Evolutionary conservation across 2,113 vertebrate genomes (phyloP), one percentile per base, ranked within the genome.

Genomic region (Gobio gobio): DNA sequence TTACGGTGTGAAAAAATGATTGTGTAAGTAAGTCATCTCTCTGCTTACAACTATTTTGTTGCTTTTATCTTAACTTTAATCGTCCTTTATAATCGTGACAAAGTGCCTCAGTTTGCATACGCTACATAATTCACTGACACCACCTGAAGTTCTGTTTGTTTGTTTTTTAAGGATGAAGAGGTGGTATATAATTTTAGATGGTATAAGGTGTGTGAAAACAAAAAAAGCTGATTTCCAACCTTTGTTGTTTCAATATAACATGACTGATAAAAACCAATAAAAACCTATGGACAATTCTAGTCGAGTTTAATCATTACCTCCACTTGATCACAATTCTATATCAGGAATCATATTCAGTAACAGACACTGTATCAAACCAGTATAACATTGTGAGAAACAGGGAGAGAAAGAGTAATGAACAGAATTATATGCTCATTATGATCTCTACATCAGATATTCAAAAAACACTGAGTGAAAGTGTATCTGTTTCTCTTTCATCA

Each of bases 231-330:
- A 40, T 9, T 40, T 12, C 33, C 18, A 70, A 22, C 4, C 66
- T 22, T 22, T 70, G 33, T 40, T 51, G 45, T 33, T 49, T 29
- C 8, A 76, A 20, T 49, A 75, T 54, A 51, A 29, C 22, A 51
- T 18, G 7, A 51, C 33, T 70, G 66, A 70, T 70, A 40, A 33
- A 76, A 26, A 76, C 26, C 45, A 76, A 54, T 54, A 76, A 76
- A 75, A 76, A 49, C 24, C 24, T 10, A 5, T 33, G 47, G 14
- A 20, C 14, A 29, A 29, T 76, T 75, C 7, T 51, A 29, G 24
- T 76, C 14, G n/a, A 16, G 47, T 33, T 29, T 76, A 13, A 20
- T 76, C n/a, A 76, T 76, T 76, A 54, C 14, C 7, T 16, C 10
- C 12, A n/a, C 6, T 47, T 73, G 14, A 70, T 22, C 9, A 70